Evolutionary conservation across 1,140 invertebrate genomes (phyloP), one percentile per base, ranked within the genome.

Genomic region (Phymorhynchus buccinoides): DNA sequence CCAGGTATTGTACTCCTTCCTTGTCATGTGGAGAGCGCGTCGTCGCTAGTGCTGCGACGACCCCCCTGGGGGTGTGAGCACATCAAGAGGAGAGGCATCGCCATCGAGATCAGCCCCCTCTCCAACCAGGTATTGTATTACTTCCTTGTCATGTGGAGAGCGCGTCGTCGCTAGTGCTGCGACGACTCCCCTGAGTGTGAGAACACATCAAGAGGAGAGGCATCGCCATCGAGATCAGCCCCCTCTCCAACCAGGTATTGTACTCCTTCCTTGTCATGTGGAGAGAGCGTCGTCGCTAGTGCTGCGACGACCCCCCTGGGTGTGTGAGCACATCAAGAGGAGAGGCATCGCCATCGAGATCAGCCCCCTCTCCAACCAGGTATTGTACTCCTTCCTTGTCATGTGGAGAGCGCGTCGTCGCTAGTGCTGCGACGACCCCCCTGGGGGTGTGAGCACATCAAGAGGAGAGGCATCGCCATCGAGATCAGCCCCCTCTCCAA

Each of bases 61-160:
- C 97, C 98, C 93, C 97, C 97, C 0, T 86, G 94, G 12, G 90
- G 97, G 0, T 88, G 96, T 88, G 90, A 95, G 39, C 91, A 95
- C 68, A 94, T 95, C 0, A 95, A 94, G 85, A 92, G 95, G 73
- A 93, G 94, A 75, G 92, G 95, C 27, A 96, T 97, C 84, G 95
- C 96, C 12, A 92, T 97, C 9, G 97, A 98, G 94, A 93, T 97
- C 0, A 97, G 96, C 91, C 96, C 97, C 0, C 95, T 98, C 68
- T 95, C 94, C 30, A 95, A 95, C 87, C 94, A 95, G 92, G 94
- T 94, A 1, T 14, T 14, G 9, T 7, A 71, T 30, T 71, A 30
- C 6, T 71, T 52, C 9, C 7, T 22, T 22, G 48, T 52, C 48
- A 7, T 52, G 48, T 52, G 48, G 22, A 12, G 22, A 52, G 7